Evolutionary conservation across 1,140 invertebrate genomes (phyloP).

Genomic region (Rhynchophorus ferrugineus): DNA sequence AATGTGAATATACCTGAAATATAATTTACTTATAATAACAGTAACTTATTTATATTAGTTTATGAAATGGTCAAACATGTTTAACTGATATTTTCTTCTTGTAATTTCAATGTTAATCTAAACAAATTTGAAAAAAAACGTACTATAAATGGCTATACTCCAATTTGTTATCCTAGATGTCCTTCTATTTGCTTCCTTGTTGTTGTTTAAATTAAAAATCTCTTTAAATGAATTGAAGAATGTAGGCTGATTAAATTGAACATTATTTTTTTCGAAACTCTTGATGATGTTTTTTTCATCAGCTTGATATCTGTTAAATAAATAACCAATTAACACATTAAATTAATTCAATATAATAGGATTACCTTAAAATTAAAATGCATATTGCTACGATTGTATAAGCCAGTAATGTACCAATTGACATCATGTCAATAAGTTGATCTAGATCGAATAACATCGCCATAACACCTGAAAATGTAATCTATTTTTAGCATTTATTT

Average conservation of each 20-base stretch:
- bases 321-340: too few relatives aligned
- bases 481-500: too few relatives aligned
- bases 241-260: background rate
- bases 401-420: conserved; percentile 78
- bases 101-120: background rate
- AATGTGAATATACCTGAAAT: conserved; percentile 21
- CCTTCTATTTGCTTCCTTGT: conserved; percentile 26
- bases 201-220: conserved; percentile 33
- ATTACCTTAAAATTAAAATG: conserved; percentile 64
- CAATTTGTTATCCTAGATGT: conserved; percentile 27
- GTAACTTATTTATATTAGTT: background rate
- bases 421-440: conserved; percentile 80
- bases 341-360: background rate
- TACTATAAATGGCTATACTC: conserved; percentile 29
- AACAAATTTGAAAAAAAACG: conserved; percentile 5
- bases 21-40: conserved; percentile 1
- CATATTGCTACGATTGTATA: conserved; percentile 77
- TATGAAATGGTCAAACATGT: background rate
- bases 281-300: conserved; percentile 14
- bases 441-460: conserved; percentile 69
- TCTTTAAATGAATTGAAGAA: conserved; percentile 20
- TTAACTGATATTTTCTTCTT: background rate
- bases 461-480: conserved; percentile 50
- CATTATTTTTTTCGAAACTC: conserved; percentile 8
- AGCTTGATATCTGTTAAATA: conserved; percentile 16